phyloP scores from a whole-genome alignment of 1,140 invertebrate genomes.

The Pinna nobilis region DNA sequence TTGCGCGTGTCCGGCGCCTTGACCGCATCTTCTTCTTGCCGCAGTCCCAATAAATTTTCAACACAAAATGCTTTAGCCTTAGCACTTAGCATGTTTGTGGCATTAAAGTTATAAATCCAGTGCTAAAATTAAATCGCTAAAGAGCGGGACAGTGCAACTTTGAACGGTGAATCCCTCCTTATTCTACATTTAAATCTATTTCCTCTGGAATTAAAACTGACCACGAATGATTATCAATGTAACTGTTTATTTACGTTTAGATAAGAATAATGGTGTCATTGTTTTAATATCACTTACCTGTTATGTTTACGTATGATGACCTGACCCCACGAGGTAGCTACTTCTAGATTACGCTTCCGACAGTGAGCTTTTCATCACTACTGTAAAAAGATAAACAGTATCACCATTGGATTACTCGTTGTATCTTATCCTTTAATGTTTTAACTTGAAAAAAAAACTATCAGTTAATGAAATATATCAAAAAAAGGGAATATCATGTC shows the following conservation, averaged over 20 bases:
- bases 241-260: conserved; percentile 15
- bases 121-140: background rate
- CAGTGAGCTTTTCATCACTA: conserved; percentile 31
- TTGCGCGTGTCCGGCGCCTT: too few species aligned
- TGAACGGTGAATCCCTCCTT: background rate
- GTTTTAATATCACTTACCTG: conserved; percentile 28
- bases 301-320: conserved; percentile 13
- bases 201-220: conserved; percentile 5
- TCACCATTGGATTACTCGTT: too few species aligned
- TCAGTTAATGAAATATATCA: too few species aligned
- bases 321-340: conserved; percentile 5
- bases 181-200: background rate
- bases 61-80: conserved; percentile 48
- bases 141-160: background rate
- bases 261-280: conserved; percentile 34
- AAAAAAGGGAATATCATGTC: too few species aligned
- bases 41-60: conserved; percentile 29
- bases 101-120: background rate
- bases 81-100: conserved; percentile 44
- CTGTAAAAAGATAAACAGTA: too few species aligned
- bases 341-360: conserved; percentile 14
- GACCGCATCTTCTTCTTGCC: conserved; percentile 10
- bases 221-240: conserved; percentile 22
- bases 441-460: too few species aligned
- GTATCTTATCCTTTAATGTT: too few species aligned